phyloP scores from a whole-genome alignment of 2,113 vertebrate genomes.

The Pelecanoides urinatrix region DNA sequence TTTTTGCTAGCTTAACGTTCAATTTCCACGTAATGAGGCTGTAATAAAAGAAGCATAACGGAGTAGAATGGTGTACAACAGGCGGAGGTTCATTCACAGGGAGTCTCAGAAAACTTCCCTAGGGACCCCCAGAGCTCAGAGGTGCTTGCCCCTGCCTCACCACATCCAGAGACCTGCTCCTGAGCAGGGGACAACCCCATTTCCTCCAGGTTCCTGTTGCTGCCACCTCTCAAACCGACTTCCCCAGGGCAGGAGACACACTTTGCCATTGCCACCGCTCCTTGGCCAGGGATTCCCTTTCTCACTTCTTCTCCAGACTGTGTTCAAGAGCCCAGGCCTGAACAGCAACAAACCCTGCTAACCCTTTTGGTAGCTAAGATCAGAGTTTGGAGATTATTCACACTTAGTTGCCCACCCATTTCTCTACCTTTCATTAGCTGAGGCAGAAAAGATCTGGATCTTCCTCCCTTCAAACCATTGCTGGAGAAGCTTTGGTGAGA shows the following conservation, averaged over 20 bases:
- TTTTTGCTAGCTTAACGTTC: slow-evolving; percentile 13
- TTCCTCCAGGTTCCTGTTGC: neutral
- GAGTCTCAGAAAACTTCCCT: neutral
- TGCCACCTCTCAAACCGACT: neutral
- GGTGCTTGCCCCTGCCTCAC: fast-evolving
- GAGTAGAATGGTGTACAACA: neutral
- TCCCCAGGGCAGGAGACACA: neutral
- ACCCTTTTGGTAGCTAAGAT: neutral
- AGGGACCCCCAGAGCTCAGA: neutral
- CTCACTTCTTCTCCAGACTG: neutral
- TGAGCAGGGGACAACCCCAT: neutral
- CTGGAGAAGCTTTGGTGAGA: neutral
- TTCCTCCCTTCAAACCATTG: neutral
- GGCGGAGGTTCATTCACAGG: neutral
- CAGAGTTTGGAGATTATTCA: neutral
- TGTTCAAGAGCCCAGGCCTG: neutral
- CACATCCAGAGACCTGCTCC: neutral
- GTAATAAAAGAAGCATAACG: neutral
- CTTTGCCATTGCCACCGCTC: neutral
- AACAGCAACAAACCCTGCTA: neutral
- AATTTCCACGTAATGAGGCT: neutral
- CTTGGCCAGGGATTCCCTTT: neutral
- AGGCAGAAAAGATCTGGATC: neutral
- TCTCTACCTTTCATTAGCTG: neutral
- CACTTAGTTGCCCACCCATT: neutral